Conservation (phyloP, 1,140 invertebrate genomes). For the Chelonus insularis region DNA sequence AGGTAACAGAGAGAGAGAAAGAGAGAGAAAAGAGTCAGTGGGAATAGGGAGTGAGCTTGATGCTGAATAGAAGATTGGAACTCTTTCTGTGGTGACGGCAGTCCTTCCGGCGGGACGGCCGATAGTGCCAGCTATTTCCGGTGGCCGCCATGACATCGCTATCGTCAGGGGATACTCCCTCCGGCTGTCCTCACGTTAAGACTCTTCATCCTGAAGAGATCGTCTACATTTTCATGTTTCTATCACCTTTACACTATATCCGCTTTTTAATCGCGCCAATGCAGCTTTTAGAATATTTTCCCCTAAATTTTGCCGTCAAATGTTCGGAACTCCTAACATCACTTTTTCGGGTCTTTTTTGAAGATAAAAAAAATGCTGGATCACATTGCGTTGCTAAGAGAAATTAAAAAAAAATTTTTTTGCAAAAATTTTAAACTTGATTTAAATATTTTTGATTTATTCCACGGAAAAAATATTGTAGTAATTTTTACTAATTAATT, state of each 20-base stretch:
- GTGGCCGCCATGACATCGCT: conserved; percentile 55
- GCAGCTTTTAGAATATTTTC: too few species aligned
- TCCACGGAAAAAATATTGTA: too few species aligned
- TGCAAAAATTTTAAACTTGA: too few species aligned
- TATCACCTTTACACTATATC: not conserved
- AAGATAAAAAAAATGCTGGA: too few species aligned
- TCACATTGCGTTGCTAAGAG: too few species aligned
- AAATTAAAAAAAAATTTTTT: too few species aligned
- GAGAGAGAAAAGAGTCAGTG: not conserved
- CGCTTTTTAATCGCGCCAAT: too few species aligned
- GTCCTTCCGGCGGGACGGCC: conserved; percentile 54
- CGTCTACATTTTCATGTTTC: not conserved
- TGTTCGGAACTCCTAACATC: too few species aligned
- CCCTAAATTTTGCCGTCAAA: too few species aligned
- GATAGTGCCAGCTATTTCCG: conserved; percentile 60
- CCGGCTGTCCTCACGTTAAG: conserved; percentile 20
- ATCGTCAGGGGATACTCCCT: conserved; percentile 39
- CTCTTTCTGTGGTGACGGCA: conserved; percentile 55
- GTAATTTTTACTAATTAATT: too few species aligned
- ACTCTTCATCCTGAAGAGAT: not conserved
- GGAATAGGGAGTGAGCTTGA: conserved; percentile 32
- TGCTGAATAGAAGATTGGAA: conserved; percentile 59
- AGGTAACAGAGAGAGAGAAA: not conserved
- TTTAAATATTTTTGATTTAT: too few species aligned
- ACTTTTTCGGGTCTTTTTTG: too few species aligned